Percentiles rank a stretch among this genome's conserved stretches.
phyloP scores from a whole-genome alignment of 1,140 invertebrate genomes.

The Acromyrmex echinatior region DNA sequence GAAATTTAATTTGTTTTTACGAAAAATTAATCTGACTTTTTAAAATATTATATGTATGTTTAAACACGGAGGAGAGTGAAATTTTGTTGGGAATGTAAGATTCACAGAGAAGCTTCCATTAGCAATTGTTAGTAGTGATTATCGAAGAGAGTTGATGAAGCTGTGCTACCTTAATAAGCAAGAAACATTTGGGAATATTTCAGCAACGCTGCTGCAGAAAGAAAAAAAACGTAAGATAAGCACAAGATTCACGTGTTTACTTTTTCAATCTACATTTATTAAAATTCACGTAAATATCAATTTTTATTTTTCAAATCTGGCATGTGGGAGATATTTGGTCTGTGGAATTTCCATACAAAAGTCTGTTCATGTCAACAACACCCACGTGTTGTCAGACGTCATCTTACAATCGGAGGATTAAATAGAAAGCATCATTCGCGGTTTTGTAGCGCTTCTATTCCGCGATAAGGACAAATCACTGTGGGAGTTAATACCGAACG shows the following conservation, averaged over 20 bases:
- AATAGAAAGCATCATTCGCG: not conserved
- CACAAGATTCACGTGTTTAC: too few species aligned
- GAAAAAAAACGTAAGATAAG: too few species aligned
- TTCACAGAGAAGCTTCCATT: too few species aligned
- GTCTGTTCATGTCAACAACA: not conserved
- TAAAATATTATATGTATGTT: not conserved
- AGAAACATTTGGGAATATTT: too few species aligned
- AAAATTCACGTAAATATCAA: too few species aligned
- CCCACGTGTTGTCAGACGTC: not conserved
- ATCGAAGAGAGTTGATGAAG: too few species aligned
- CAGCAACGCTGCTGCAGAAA: not conserved
- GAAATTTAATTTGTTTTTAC: not conserved
- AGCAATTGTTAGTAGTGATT: not conserved
- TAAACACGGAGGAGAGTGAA: not conserved
- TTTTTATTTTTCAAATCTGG: too few species aligned
- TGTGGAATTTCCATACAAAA: too few species aligned
- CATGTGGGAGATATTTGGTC: too few species aligned
- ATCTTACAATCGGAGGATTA: constrained; percentile 17
- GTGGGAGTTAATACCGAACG: constrained; percentile 31
- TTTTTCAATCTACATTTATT: too few species aligned
- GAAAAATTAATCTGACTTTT: not conserved
- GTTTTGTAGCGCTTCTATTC: not conserved
- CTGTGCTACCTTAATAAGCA: too few species aligned
- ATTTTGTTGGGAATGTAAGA: not conserved
- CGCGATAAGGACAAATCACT: constrained; percentile 48